Evolutionary conservation across 2,797 vertebrate genomes (phyloP).

Genomic region (Hypotaenidia philippensis): DNA sequence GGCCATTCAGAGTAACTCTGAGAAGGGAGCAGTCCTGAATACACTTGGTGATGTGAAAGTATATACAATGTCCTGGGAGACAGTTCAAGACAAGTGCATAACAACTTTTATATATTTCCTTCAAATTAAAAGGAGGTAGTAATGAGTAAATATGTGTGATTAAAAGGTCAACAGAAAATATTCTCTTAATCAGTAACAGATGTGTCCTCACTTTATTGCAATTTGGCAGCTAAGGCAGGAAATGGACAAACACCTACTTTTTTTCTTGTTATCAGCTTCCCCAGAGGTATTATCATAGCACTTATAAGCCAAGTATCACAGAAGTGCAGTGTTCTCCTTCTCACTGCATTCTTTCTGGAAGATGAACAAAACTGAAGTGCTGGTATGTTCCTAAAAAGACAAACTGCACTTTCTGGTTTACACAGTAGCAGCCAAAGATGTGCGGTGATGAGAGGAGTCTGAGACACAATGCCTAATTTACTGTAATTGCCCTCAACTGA

Average conservation of each 20-base stretch:
- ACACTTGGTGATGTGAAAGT: neutral
- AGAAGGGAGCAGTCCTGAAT: neutral
- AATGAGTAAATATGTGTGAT: slow-evolving; percentile 5
- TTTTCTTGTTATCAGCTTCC: slow-evolving; percentile 20
- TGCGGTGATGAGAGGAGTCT: neutral
- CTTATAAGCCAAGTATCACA: neutral
- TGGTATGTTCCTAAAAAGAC: neutral
- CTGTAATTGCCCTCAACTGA: neutral
- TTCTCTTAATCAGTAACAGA: slow-evolving; percentile 15
- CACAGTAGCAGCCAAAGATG: neutral
- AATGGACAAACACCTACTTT: neutral
- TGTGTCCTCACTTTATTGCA: neutral
- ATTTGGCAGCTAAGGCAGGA: neutral
- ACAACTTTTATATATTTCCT: neutral
- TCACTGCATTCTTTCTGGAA: neutral
- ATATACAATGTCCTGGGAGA: neutral
- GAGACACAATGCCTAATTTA: neutral
- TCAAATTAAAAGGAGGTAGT: neutral
- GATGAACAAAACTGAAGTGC: neutral
- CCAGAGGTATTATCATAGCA: neutral
- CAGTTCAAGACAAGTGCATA: neutral
- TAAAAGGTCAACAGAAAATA: neutral
- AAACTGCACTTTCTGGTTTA: neutral
- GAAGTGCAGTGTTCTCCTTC: neutral
- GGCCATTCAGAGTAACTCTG: neutral